phyloP scores from a whole-genome alignment of 2,797 vertebrate species.

The Periophthalmus magnuspinnatus region DNA sequence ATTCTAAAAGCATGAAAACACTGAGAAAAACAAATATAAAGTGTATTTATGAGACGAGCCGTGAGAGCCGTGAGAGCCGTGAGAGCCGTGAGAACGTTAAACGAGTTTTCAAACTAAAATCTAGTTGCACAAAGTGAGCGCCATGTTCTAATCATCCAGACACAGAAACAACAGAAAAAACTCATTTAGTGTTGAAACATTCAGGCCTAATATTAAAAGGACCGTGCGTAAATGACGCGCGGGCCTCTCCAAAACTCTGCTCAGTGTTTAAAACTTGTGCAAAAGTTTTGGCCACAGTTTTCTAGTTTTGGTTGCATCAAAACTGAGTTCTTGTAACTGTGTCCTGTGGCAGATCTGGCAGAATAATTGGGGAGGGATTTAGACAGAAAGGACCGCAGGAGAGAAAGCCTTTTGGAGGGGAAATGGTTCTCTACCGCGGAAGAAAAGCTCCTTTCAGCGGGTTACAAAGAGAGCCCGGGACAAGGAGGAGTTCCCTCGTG shows the following conservation, averaged over 20 bases:
- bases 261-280: background rate
- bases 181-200: constrained; percentile 6
- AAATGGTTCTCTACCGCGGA: constrained; percentile 75
- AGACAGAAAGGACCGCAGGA: constrained; percentile 69
- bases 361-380: constrained; percentile 73
- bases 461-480: constrained; percentile 83
- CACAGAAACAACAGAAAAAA: background rate
- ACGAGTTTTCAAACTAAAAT: background rate
- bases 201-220: no score
- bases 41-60: background rate
- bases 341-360: constrained; percentile 57
- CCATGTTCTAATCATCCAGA: background rate
- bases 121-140: background rate
- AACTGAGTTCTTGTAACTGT: constrained; percentile 60
- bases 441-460: constrained; percentile 82
- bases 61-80: no score
- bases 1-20: background rate
- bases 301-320: constrained; percentile 39
- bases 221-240: background rate
- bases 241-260: background rate
- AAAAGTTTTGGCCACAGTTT: background rate
- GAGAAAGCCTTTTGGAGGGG: constrained; percentile 66
- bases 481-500: constrained; percentile 84
- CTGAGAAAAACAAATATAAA: background rate
- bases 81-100: background rate